Conservation (phyloP, 2,113 vertebrate species). For the Hyla sarda region DNA sequence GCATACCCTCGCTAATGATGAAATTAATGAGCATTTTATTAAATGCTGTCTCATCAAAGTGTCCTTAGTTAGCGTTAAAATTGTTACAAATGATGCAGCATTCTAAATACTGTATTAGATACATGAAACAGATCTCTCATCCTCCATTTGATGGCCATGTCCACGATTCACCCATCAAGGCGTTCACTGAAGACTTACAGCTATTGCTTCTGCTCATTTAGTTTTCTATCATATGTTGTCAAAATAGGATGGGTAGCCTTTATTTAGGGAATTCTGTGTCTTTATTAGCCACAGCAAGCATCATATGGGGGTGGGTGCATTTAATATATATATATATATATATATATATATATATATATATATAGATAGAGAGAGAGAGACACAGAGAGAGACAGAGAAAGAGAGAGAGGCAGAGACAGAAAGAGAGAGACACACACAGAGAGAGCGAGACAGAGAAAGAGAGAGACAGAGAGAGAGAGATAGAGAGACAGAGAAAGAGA, state of each 20-base stretch:
- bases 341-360: no score
- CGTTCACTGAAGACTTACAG: not conserved
- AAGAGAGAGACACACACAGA: no score
- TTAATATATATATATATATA: no score
- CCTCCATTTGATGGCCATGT: constrained; percentile 65
- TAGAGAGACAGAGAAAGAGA: no score
- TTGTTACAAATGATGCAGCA: constrained; percentile 84
- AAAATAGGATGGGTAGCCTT: not conserved
- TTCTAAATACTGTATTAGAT: constrained; percentile 77
- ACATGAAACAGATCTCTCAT: constrained; percentile 72
- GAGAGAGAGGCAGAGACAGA: no score
- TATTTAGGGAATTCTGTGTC: not conserved
- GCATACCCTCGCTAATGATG: constrained; percentile 89
- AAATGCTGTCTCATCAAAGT: constrained; percentile 93
- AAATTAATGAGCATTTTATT: constrained; percentile 95
- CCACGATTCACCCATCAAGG: not conserved
- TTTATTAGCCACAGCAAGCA: no score
- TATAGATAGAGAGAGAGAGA: no score
- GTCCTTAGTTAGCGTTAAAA: constrained; percentile 87
- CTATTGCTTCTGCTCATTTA: not conserved
- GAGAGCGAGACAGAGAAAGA: no score
- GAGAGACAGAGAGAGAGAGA: no score
- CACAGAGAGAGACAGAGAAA: no score
- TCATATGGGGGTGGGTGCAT: no score
- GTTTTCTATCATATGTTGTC: not conserved